Evolutionary conservation across 2,797 vertebrate species (phyloP).

Genomic region (Yasuhikotakia modesta): DNA sequence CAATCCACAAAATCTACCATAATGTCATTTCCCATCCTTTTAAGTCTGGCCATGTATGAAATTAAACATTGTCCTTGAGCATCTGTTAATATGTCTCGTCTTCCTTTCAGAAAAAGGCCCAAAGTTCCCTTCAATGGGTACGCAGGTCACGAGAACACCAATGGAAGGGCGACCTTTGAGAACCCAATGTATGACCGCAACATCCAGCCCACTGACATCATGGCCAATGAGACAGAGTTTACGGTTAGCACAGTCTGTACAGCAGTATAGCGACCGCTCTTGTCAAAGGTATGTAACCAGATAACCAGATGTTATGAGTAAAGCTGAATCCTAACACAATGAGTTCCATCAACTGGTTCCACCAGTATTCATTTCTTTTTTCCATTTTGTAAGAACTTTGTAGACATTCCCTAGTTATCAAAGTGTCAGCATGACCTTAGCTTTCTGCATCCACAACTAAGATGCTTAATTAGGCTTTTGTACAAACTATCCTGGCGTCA

Average conservation of each 20-base stretch:
- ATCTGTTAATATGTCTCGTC: conserved; percentile 17
- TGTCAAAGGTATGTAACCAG: conserved; percentile 69
- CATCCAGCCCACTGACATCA: conserved; percentile 94
- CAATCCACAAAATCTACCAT: neutral
- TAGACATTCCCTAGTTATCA: neutral
- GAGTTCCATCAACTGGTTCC: no score
- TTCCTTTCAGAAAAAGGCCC: conserved; percentile 88
- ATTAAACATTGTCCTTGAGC: neutral
- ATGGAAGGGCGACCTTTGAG: conserved; percentile 93
- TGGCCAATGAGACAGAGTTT: conserved; percentile 93
- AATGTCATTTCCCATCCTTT: neutral
- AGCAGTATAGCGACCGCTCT: conserved; percentile 88
- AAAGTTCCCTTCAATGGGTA: conserved; percentile 98
- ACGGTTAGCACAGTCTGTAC: conserved; percentile 99
- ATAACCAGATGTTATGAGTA: neutral
- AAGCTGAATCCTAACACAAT: no score
- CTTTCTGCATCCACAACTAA: conserved; percentile 13
- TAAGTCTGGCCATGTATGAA: neutral
- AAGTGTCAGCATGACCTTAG: conserved; percentile 13
- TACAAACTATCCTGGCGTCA: conserved; percentile 35
- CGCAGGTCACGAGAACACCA: conserved; percentile 95
- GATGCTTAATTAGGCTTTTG: conserved; percentile 25
- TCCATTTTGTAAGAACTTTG: conserved; percentile 2
- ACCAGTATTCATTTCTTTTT: neutral
- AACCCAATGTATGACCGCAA: conserved; percentile 98